These are phyloP conservation scores for Podarcis siculus DNA, from an alignment of 2,797 vertebrate species.

Conservation along the genomic window DNA sequence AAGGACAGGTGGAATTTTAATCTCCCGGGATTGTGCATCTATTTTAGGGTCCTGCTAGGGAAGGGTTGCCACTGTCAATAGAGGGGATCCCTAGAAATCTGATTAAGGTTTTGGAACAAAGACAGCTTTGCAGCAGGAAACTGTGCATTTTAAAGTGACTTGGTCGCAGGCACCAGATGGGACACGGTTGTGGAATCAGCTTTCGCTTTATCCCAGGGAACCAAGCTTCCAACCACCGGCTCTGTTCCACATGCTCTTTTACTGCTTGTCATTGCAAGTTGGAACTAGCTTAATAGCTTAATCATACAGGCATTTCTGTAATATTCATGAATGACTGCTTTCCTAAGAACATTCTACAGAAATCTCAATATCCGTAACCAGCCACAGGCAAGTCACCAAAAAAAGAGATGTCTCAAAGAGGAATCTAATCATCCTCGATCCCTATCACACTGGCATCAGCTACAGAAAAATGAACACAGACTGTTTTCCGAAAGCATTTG, in stretches of 20 bases:
- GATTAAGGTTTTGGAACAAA: slow-evolving; percentile 59
- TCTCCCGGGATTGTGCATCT: slow-evolving; percentile 3
- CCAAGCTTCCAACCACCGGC: background rate
- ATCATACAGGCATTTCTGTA: slow-evolving; percentile 7
- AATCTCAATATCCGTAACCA: background rate
- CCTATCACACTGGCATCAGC: background rate
- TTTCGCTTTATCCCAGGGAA: slow-evolving; percentile 47
- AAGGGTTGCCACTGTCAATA: slow-evolving; percentile 31
- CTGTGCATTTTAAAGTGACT: slow-evolving; percentile 51
- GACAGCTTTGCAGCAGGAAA: slow-evolving; percentile 52
- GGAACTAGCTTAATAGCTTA: background rate
- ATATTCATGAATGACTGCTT: background rate
- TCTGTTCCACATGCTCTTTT: fast-evolving
- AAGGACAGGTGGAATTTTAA: slow-evolving; percentile 32
- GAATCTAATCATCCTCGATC: slow-evolving; percentile 10
- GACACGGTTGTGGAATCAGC: slow-evolving; percentile 11
- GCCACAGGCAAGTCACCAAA: background rate
- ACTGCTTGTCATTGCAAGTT: background rate
- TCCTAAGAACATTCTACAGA: background rate
- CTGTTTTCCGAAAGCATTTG: background rate
- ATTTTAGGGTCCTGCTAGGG: slow-evolving; percentile 23
- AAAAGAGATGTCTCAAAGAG: background rate
- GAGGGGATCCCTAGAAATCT: slow-evolving; percentile 55
- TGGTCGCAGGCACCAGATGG: slow-evolving; percentile 57
- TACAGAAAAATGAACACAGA: background rate